Evolutionary conservation across 1,140 invertebrate species (phyloP), one percentile per base, ranked within the genome.

Genomic region (Aleiodes sp.): DNA sequence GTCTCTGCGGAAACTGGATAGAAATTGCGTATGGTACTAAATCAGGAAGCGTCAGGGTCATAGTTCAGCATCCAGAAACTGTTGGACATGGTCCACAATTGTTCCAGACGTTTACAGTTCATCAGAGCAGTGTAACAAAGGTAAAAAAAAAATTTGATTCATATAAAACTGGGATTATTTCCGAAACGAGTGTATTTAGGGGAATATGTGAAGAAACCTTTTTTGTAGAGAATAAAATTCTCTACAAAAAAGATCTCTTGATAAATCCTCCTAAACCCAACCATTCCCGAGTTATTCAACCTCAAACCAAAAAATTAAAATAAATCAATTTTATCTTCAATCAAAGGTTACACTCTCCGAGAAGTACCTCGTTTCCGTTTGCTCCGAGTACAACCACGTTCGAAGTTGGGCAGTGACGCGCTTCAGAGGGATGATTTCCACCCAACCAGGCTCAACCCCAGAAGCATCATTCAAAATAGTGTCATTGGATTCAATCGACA

Each of bases 11-110:
- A 26, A 99, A 99, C 86, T 99, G 97, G 97, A 98, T 99, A 78
- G 98, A 99, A 88, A 99, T 99, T 76, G 98, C 98, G 0, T 99
- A 99, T 86, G 98, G 98, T 6, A 99, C 98, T 7, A 93, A 93
- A 79, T 96, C 94, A 14, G 98, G 98, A 12, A 96, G 94, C 14
- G 97, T 99, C 0, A 87, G 97, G 61, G 96, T 99, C 0, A 99
- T 99, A 68, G 97, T 99, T 0, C 98, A 99, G 78, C 97, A 99
- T 88, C 97, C 97, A 1, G 97, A 99, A 87, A 99, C 97, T 0
- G 97, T 98, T 8, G 97, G 97, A 0, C 96, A 99, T 86, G 97
- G 95, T 4, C 97, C 97, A 14, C 97, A 99, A 83, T 87, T 99
- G 9, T 98, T 99, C 86, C 97, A 99, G 88, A 99, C 97, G 0